These are phyloP conservation scores for Pterostichus madidus DNA, from an alignment of 2,888 invertebrate species.

Conservation along the genomic window DNA sequence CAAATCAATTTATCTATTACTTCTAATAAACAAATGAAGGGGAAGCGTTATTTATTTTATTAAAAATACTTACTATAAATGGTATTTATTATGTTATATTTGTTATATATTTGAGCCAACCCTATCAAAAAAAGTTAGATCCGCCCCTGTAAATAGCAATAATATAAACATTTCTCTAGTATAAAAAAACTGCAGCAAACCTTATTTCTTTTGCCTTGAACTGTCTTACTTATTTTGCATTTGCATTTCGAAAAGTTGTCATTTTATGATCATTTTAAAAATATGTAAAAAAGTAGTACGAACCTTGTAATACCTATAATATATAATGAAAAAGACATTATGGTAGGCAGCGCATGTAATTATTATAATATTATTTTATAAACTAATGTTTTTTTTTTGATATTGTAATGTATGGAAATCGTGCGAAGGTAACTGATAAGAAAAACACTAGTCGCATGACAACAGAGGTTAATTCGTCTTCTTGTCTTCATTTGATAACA, in stretches of 20 bases:
- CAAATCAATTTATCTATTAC: too few relatives aligned
- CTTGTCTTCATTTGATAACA: neutral
- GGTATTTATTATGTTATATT: too few relatives aligned
- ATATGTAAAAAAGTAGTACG: neutral
- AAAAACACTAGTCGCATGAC: neutral
- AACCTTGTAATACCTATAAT: neutral
- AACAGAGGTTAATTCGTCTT: neutral
- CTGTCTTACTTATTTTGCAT: neutral
- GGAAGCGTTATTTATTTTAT: too few relatives aligned
- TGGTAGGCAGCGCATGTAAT: neutral
- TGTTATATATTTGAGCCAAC: too few relatives aligned
- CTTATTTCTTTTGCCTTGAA: constrained; percentile 3
- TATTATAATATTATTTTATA: neutral
- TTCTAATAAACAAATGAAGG: too few relatives aligned
- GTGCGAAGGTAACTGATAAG: neutral
- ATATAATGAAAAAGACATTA: neutral
- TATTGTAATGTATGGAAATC: neutral
- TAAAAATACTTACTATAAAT: too few relatives aligned
- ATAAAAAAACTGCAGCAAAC: neutral
- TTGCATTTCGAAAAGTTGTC: neutral
- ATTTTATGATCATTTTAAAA: neutral
- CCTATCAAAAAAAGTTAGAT: too few relatives aligned
- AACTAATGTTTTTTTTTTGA: neutral
- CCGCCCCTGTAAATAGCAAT: neutral
- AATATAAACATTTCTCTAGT: neutral